These are phyloP conservation scores for Ochotona princeps DNA, from an alignment of 2,113 vertebrate species.

Conservation along the genomic window DNA sequence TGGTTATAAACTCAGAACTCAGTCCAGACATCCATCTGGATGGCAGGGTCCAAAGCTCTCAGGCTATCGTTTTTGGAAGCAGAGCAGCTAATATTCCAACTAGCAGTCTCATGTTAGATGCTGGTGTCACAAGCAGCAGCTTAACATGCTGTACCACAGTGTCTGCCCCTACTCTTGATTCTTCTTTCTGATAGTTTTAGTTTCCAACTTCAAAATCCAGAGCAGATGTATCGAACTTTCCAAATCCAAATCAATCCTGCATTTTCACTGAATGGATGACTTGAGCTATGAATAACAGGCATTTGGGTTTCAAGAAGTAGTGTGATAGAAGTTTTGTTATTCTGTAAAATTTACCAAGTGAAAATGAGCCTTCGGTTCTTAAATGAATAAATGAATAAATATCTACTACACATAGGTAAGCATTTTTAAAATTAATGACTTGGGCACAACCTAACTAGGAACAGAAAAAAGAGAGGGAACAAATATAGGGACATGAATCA, in stretches of 20 bases:
- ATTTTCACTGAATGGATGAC: neutral
- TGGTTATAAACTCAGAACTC: too few species aligned
- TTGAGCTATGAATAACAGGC: neutral
- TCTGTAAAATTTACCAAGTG: neutral
- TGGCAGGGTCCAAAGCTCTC: too few species aligned
- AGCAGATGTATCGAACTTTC: neutral
- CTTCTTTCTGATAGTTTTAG: neutral
- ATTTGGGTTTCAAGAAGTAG: neutral
- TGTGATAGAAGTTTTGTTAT: neutral
- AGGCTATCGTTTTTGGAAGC: too few species aligned
- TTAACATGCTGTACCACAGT: too few species aligned
- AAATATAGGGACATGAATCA: neutral
- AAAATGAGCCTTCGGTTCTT: neutral
- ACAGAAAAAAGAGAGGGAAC: neutral
- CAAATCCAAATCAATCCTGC: neutral
- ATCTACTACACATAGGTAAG: neutral
- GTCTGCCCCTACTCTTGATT: neutral
- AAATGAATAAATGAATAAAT: neutral
- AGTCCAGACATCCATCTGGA: too few species aligned
- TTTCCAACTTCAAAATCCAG: slow-evolving; percentile 23
- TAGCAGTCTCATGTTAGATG: too few species aligned
- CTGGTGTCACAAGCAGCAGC: too few species aligned
- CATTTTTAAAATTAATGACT: neutral
- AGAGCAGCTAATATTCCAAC: too few species aligned
- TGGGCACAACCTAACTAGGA: neutral